These are phyloP conservation scores for Xenopus borealis DNA, from an alignment of 2,113 vertebrate species.

Conservation along the genomic window DNA sequence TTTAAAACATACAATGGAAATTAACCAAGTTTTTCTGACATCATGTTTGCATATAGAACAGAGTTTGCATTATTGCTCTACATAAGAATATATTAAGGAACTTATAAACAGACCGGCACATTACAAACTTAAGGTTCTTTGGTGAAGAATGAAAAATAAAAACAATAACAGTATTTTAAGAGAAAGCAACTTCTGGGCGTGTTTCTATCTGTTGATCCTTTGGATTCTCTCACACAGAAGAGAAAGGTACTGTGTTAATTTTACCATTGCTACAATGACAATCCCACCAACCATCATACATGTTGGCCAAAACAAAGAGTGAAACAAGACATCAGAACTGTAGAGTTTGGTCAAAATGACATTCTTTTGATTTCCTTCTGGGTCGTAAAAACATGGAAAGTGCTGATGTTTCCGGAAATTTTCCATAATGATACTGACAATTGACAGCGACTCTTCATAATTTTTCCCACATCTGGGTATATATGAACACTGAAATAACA, in stretches of 20 bases:
- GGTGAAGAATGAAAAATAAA: constrained; percentile 73
- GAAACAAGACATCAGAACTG: constrained; percentile 77
- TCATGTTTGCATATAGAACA: constrained; percentile 77
- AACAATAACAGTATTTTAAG: constrained; percentile 67
- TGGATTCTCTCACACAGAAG: constrained; percentile 82
- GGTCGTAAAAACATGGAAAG: constrained; percentile 82
- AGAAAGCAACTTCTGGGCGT: constrained; percentile 50
- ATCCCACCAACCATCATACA: constrained; percentile 82
- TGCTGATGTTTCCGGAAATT: constrained; percentile 78
- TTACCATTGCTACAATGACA: constrained; percentile 87
- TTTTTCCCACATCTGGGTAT: constrained; percentile 88
- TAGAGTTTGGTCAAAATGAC: constrained; percentile 87
- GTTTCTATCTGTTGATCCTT: constrained; percentile 79
- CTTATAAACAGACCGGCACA: constrained; percentile 71
- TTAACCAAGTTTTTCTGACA: constrained; percentile 47
- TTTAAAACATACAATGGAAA: neutral
- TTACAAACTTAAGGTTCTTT: constrained; percentile 84
- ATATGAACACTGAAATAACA: constrained; percentile 80
- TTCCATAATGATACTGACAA: constrained; percentile 81
- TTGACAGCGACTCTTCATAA: constrained; percentile 69
- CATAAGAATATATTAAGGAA: constrained; percentile 70
- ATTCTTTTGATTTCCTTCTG: constrained; percentile 70
- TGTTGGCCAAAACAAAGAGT: constrained; percentile 89
- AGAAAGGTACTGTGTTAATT: constrained; percentile 92
- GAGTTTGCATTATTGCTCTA: constrained; percentile 79